Conservation (phyloP, 1,140 invertebrate genomes). For the Drosophila lini region DNA sequence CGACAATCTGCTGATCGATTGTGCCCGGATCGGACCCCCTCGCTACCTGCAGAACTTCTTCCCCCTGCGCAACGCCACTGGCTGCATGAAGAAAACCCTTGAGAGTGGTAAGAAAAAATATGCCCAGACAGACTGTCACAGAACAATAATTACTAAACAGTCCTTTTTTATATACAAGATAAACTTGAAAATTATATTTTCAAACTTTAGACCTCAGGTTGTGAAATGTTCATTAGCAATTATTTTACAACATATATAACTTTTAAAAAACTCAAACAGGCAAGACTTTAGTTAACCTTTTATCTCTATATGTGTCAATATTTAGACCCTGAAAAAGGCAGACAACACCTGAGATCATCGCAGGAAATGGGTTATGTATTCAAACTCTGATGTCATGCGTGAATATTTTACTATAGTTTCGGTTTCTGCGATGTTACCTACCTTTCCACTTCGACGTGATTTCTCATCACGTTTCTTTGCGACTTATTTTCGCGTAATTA, state of each 20-base stretch:
- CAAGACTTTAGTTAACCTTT: not conserved
- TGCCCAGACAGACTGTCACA: not conserved
- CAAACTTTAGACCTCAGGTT: not conserved
- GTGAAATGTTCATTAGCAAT: not conserved
- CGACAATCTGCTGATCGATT: conserved; percentile 65
- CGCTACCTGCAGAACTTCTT: conserved; percentile 68
- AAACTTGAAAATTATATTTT: too few relatives aligned
- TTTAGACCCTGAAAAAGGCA: not conserved
- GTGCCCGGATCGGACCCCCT: conserved; percentile 60
- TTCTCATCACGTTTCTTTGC: conserved; percentile 43
- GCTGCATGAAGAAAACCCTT: conserved; percentile 78
- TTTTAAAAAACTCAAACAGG: not conserved
- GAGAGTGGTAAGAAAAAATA: conserved; percentile 65
- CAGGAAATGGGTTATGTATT: conserved; percentile 24
- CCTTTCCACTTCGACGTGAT: conserved; percentile 9
- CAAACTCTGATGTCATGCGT: conserved; percentile 67
- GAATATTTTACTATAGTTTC: conserved; percentile 20
- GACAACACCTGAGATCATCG: conserved; percentile 37
- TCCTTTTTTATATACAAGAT: too few relatives aligned
- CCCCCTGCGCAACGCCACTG: conserved; percentile 69
- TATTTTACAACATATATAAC: not conserved
- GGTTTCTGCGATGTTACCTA: not conserved
- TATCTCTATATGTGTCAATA: not conserved
- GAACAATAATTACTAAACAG: not conserved
- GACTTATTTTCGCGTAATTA: conserved; percentile 52